Evolutionary conservation across 2,797 vertebrate genomes (phyloP).

Genomic region (Rhabdomys pumilio): DNA sequence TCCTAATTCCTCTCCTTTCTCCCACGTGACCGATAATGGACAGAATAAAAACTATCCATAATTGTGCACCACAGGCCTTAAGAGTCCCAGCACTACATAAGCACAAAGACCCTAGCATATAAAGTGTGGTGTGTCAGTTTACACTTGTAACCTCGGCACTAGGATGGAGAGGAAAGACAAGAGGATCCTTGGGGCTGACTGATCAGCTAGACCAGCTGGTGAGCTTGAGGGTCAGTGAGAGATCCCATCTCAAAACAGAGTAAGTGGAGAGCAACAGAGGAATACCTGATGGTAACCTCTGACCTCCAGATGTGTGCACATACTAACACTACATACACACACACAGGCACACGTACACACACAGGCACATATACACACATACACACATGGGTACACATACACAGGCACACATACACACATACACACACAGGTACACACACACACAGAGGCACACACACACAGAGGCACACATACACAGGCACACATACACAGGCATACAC

Average conservation of each 20-base stretch:
- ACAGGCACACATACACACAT: not conserved
- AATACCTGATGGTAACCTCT: not conserved
- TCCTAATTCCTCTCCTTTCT: not conserved
- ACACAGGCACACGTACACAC: not conserved
- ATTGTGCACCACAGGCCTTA: not conserved
- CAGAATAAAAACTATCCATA: not conserved
- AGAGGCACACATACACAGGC: not conserved
- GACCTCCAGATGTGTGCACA: not conserved
- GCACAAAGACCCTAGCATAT: not conserved
- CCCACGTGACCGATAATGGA: not conserved
- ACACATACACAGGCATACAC: not conserved
- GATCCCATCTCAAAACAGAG: not conserved
- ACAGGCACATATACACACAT: not conserved
- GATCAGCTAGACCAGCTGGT: not conserved
- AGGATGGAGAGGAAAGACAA: not conserved
- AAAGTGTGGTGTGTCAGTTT: not conserved
- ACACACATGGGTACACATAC: no score
- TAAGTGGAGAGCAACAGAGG: not conserved
- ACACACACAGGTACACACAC: not conserved
- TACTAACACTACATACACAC: not conserved
- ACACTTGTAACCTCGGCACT: not conserved
- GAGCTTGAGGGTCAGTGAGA: not conserved
- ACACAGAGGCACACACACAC: not conserved
- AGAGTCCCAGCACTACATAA: not conserved
- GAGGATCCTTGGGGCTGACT: not conserved